Base-by-base conservation (phyloP, 2,888 invertebrate genomes). In the Geotrupes spiniger region DNA sequence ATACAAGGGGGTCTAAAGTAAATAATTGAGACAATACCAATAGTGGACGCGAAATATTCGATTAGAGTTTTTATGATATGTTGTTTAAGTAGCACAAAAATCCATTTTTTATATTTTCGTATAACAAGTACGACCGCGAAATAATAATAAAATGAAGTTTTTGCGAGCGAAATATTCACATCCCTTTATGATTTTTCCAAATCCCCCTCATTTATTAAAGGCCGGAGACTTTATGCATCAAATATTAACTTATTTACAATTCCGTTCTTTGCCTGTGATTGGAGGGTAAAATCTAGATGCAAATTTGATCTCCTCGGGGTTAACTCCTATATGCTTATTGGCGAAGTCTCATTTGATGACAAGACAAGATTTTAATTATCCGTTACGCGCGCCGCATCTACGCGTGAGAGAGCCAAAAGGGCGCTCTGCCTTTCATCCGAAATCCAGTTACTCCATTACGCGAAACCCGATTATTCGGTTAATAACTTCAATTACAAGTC, bases 301-400 rank as follows among this genome's bases (percentile, higher is more conserved):
- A 53, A 49, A 51, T 46, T 44, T 45, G 37, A 47, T 27, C 38
- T 49, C 46, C 49, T 40, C 40, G 49, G 57, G 53, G 44, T 40
- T 41, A 47, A 41, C 44, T 46, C 46, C 42, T 46, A 53, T 65
- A 62, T 58, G 60, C 54, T 62, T 62, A 66, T 68, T 66, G 68
- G 68, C 61, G 59, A 55, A 57, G 54, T 59, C 58, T 63, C 65
- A 66, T 64, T 64, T 60, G 62, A 62, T 63, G 64, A 66, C 63
- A 63, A 61, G 63, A 61, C 65, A 61, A 60, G 33, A 29, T 43
- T 43, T 38, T 21, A 42, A 48, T 48, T 42, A 27, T 26, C 37
- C 36, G 28, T 40, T 28, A 40, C 8, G 25, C 6, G 40, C 26
- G 11, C 31, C 28, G 27, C n/a, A 36, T 14, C 15, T n/a, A 36